Base-by-base conservation (phyloP, 1,140 invertebrate species). In the Acromyrmex echinatior region DNA sequence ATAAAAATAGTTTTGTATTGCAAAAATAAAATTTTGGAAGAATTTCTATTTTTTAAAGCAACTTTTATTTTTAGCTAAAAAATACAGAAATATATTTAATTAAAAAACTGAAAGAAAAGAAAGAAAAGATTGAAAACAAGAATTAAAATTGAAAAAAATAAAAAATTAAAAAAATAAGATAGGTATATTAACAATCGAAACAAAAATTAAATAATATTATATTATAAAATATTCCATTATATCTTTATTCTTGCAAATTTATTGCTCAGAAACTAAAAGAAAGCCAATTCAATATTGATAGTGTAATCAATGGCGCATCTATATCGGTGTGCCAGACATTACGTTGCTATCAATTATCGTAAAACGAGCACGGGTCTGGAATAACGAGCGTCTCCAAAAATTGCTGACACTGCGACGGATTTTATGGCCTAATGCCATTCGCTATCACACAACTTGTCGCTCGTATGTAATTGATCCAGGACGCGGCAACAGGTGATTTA, bases 401-500 rank as follows among this genome's bases (percentile, higher is more conserved):
- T 85, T 35, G 63, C 53, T 51, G 73, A 88, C 39, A 18, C 39
- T 28, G 28, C 18, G n/a, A 56, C 7, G 21, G 21, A 73, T 86
- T 77, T 85, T 79, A 88, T 31, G 66, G 39, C 35, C 66, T 71
- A 16, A 65, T 31, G 86, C 49, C n/a, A 62, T 74, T 68, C 71
- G 53, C 28, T 68, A 77, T 70, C 56, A 58, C 35, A 77, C 18
- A 58, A 71, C 71, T 82, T 60, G 87, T 88, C 66, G 87, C 68
- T 62, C 80, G 70, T 51, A 74, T 62, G 71, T 82, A 82, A 78
- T 70, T 84, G 86, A 74, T 77, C 76, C 65, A 18, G 63, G 14
- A 39, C 12, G 49, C 65, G 58, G 88, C 88, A 89, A 89, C 88
- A 89, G 88, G 88, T 89, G 86, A 87, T 82, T 71, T 78, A 84